phyloP scores from a whole-genome alignment of 2,888 invertebrate genomes.

The Theristus sp. region DNA sequence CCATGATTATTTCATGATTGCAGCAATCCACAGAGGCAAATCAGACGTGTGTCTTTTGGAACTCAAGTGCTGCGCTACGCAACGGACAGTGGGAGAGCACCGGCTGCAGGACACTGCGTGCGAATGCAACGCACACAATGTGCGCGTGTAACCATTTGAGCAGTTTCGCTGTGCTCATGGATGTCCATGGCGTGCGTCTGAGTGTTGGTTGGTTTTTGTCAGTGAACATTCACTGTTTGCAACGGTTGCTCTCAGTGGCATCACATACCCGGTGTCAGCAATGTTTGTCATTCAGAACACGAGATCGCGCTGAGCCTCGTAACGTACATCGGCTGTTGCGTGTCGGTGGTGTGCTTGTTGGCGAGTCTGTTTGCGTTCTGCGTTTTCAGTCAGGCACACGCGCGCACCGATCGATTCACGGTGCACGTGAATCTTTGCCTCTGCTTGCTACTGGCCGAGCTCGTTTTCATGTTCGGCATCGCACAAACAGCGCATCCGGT shows the following conservation, averaged over 20 bases:
- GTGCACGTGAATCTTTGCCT: conserved; percentile 85
- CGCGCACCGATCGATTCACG: conserved; percentile 52
- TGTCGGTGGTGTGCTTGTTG: conserved; percentile 9
- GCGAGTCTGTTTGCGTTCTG: conserved; percentile 5
- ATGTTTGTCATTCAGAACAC: conserved; percentile 21
- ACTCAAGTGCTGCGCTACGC: not conserved
- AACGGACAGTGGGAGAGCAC: not conserved
- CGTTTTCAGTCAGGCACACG: conserved; percentile 28
- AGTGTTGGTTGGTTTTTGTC: conserved; percentile 24
- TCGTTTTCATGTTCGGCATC: conserved; percentile 69
- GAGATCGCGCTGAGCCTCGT: conserved; percentile 8
- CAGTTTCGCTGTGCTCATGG: conserved; percentile 80
- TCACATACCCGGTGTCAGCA: too few species aligned
- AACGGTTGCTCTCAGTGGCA: too few species aligned
- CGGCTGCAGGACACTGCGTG: conserved; percentile 17
- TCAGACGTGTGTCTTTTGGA: not conserved
- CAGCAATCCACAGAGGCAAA: not conserved
- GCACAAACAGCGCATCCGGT: conserved; percentile 44
- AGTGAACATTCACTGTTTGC: too few species aligned
- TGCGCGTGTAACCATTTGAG: conserved; percentile 75
- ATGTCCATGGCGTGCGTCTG: conserved; percentile 37
- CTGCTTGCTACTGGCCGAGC: conserved; percentile 67
- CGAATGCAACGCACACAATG: conserved; percentile 38
- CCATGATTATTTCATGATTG: too few species aligned
- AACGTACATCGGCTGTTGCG: conserved; percentile 9